Base-by-base conservation (phyloP, 2,888 invertebrate genomes). In the Calameuta filiformis region DNA sequence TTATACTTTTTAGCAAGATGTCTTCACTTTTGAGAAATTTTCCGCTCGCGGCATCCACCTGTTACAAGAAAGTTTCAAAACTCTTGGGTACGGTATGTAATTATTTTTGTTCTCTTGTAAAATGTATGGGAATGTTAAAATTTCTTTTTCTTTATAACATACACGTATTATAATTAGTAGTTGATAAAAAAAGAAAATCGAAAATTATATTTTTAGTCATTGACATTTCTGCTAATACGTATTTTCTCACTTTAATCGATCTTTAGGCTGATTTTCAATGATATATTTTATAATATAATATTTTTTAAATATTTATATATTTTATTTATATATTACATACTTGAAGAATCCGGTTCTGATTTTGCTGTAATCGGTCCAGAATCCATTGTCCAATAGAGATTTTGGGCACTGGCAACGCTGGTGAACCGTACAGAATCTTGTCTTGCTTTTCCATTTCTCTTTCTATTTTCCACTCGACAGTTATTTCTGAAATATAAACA, bases 41-140 rank as follows among this genome's bases (percentile, higher is more conserved):
- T 35, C 81, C 84, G 1, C 81, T 88, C 12, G 76, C 73, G 30
- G 81, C 82, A 37, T 87, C 84, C 37, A 85, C 76, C 87, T 88
- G 74, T 71, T 56, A 77, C 31, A 68, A 75, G 69, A 69, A 75
- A 40, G 68, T 73, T 69, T 11, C 23, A 12, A 23, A 56, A 56
- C 23, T 23, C 6, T 23, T 56, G 40, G 23, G 9, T 9, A 23
- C 23, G 23, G 23, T 23, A 23, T 56, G 23, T 56, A 56, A 56
- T 23, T 23, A 56, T 9, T 23, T 23, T 56, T 56, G 23, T 56
- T 6, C 9, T 56, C 23, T 56, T 56, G 40, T 56, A 23, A 23
- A 56, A 56, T 6, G 6, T 23, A 56, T 6, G 6, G 15, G 6
- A 15, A 15, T 40, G 1, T 9, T 56, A 23, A 2, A 4, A 56